Evolutionary conservation across 64 coral and sea anemone genomes (phyloP).

Genomic region (Platygyra sinensis): DNA sequence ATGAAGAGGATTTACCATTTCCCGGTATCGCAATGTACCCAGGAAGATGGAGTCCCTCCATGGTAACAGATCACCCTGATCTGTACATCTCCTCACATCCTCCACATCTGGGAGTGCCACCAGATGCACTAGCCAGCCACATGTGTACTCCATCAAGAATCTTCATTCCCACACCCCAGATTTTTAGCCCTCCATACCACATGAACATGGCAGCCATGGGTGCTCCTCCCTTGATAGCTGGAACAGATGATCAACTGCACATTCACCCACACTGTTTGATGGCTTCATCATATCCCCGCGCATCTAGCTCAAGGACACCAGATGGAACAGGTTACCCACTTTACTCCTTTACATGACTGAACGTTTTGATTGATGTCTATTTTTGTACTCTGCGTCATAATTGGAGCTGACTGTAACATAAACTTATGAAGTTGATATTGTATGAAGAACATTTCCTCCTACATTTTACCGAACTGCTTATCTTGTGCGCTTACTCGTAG

Average conservation of each 20-base stretch:
- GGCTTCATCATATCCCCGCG: constrained; percentile 48
- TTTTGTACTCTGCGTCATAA: background rate
- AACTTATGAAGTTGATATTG: background rate
- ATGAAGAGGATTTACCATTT: constrained; percentile 42
- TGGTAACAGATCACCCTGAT: constrained; percentile 37
- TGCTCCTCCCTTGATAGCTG: constrained; percentile 24
- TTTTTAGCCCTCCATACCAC: constrained; percentile 39
- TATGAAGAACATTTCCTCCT: background rate
- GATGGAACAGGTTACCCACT: constrained; percentile 23
- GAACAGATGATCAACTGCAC: constrained; percentile 39
- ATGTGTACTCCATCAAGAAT: constrained; percentile 49
- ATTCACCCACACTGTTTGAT: constrained; percentile 65
- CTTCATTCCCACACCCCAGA: constrained; percentile 57
- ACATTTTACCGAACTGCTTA: background rate
- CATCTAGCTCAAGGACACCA: constrained; percentile 38
- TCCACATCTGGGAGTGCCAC: constrained; percentile 1
- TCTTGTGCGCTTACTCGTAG: background rate
- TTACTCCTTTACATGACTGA: constrained; percentile 25
- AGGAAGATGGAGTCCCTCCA: constrained; percentile 37
- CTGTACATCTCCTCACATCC: constrained; percentile 24
- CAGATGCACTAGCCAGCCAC: constrained; percentile 43
- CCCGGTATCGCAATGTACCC: constrained; percentile 25
- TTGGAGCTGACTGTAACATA: background rate
- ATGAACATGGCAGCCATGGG: constrained; percentile 38
- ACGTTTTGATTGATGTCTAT: background rate